Percentiles rank a stretch among this genome's conserved stretches.
These are phyloP conservation scores for Gorsachius goisagi DNA, from an alignment of 2,113 vertebrate species.

Conservation along the genomic window DNA sequence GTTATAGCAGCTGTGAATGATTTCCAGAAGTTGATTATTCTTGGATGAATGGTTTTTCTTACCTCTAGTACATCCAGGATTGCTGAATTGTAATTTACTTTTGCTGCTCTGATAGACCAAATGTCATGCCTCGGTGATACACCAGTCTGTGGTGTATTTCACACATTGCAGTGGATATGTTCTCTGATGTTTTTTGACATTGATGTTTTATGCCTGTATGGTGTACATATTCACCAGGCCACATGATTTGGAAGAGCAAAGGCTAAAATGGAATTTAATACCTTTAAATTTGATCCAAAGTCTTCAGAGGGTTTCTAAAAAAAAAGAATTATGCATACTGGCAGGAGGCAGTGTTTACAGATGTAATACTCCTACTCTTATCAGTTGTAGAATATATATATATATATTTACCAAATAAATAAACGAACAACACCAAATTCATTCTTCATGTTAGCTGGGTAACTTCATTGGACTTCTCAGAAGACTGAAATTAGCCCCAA, in stretches of 20 bases:
- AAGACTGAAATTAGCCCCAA: not conserved
- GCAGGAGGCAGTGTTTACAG: not conserved
- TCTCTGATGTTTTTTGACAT: not conserved
- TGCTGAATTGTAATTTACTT: not conserved
- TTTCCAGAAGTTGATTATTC: constrained; percentile 66
- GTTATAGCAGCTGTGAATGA: constrained; percentile 41
- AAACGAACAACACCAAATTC: not conserved
- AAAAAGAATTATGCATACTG: not conserved
- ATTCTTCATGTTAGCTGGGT: not conserved
- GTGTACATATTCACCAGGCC: not conserved
- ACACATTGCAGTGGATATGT: not conserved
- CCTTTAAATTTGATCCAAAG: not conserved
- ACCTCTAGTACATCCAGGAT: not conserved
- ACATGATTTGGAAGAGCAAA: not conserved
- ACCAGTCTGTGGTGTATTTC: not conserved
- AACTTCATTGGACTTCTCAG: not conserved
- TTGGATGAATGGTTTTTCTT: constrained; percentile 49
- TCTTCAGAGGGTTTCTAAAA: not conserved
- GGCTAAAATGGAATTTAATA: not conserved
- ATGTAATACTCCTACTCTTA: not conserved
- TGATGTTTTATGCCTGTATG: not conserved
- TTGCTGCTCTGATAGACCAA: not conserved
- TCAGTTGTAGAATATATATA: not conserved
- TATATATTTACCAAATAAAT: too few relatives aligned
- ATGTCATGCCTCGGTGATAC: not conserved